Conservation (phyloP, 2,888 invertebrate species). For the Graphium colonna region DNA sequence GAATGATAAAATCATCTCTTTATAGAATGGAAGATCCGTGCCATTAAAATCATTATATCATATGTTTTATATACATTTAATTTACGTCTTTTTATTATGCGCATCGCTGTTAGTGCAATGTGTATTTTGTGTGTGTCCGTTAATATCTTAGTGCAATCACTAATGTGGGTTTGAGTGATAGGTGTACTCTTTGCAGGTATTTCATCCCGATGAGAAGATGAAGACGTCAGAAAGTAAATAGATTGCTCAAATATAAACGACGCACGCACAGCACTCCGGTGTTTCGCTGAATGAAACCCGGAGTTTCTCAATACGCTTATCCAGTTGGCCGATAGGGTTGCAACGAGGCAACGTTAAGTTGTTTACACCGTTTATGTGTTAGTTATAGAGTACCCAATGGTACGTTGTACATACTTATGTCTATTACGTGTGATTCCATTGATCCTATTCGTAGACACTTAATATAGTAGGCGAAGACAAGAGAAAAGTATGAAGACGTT, state of each 20-base stretch:
- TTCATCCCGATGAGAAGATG: slow-evolving; percentile 39
- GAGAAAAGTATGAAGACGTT: neutral
- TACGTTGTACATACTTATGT: neutral
- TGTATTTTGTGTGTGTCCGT: neutral
- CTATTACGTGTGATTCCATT: neutral
- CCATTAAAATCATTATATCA: no score
- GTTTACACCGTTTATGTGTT: neutral
- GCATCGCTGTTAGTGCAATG: neutral
- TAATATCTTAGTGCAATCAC: neutral
- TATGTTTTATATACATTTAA: slow-evolving; percentile 1
- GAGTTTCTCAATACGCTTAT: slow-evolving; percentile 6
- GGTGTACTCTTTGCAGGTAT: slow-evolving; percentile 44
- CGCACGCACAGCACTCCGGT: neutral
- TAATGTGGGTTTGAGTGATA: slow-evolving; percentile 3
- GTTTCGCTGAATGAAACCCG: slow-evolving; percentile 7
- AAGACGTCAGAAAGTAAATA: slow-evolving; percentile 34
- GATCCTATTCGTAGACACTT: neutral
- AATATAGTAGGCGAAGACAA: neutral
- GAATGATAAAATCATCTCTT: no score
- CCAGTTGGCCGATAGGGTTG: neutral
- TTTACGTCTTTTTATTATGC: slow-evolving; percentile 15
- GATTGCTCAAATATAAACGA: slow-evolving; percentile 12
- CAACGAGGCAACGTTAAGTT: neutral
- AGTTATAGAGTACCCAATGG: neutral
- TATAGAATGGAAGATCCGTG: no score